Percentiles rank a stretch among this genome's conserved stretches.
Evolutionary conservation across 2,797 vertebrate genomes (phyloP).

Genomic region (Nannoperca obscura): DNA sequence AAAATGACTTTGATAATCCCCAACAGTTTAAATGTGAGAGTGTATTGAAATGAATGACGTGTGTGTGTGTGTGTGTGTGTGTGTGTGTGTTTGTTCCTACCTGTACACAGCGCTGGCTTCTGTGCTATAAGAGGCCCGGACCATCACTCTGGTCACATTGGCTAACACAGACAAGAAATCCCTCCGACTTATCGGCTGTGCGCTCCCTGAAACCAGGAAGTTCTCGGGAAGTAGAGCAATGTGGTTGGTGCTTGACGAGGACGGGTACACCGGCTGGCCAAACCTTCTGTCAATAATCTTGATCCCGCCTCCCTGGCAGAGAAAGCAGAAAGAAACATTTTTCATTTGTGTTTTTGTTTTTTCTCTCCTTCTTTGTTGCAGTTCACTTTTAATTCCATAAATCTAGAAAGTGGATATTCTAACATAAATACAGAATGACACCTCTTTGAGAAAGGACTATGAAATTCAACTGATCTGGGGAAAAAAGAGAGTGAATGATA

Average conservation of each 20-base stretch:
- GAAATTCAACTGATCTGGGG: conserved; percentile 16
- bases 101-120: conserved; percentile 78
- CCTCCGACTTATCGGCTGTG: conserved; percentile 62
- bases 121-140: conserved; percentile 80
- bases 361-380: background rate
- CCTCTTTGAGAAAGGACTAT: conserved; percentile 7
- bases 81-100: conserved; percentile 36
- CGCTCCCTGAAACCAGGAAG: conserved; percentile 65
- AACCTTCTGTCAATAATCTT: conserved; percentile 68
- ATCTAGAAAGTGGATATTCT: background rate
- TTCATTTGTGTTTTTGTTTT: background rate
- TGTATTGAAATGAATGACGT: background rate
- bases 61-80: background rate
- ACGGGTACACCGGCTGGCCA: conserved; percentile 75
- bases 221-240: conserved; percentile 74
- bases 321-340: background rate
- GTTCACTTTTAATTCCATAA: conserved; percentile 9
- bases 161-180: conserved; percentile 78
- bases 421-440: conserved; percentile 21
- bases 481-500: conserved; percentile 54
- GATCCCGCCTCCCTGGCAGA: conserved; percentile 70
- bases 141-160: conserved; percentile 71
- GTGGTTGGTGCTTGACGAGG: conserved; percentile 64
- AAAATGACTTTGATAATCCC: too few relatives aligned
- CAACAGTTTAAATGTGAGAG: background rate